Percentiles rank a stretch among this genome's conserved stretches.
Evolutionary conservation across 1,140 invertebrate species (phyloP).

Genomic region (Anoplophora glabripennis): DNA sequence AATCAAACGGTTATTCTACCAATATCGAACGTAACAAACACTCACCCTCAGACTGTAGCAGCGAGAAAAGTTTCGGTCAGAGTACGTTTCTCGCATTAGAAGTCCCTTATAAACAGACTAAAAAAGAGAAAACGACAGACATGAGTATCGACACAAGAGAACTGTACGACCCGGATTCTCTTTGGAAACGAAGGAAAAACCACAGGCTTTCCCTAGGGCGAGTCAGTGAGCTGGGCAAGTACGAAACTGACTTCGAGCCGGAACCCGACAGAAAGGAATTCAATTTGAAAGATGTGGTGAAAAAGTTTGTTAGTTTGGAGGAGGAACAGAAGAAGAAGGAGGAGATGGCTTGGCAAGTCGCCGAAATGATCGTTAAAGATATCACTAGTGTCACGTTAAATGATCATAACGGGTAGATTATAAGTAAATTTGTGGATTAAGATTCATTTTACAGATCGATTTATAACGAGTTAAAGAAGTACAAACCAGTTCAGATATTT

Average conservation of each 20-base stretch:
- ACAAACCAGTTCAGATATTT: no score
- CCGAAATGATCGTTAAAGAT: constrained; percentile 92
- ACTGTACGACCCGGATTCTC: constrained; percentile 76
- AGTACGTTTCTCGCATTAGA: constrained; percentile 71
- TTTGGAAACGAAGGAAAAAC: constrained; percentile 73
- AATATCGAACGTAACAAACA: constrained; percentile 50
- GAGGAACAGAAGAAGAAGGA: constrained; percentile 87
- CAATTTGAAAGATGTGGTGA: constrained; percentile 66
- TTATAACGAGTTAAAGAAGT: no score
- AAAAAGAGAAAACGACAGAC: constrained; percentile 54
- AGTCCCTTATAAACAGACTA: constrained; percentile 52
- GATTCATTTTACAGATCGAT: no score
- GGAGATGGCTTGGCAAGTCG: constrained; percentile 91
- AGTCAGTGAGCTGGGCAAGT: constrained; percentile 81
- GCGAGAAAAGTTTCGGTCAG: constrained; percentile 66
- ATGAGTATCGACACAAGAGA: constrained; percentile 79
- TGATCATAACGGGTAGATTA: constrained; percentile 10
- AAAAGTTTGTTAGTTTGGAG: constrained; percentile 74
- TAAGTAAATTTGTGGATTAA: no score
- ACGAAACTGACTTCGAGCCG: constrained; percentile 84
- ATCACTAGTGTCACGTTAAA: constrained; percentile 81
- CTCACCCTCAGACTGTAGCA: constrained; percentile 69
- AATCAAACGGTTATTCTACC: constrained; percentile 53
- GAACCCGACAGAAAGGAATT: constrained; percentile 70
- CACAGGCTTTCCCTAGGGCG: constrained; percentile 74